These are phyloP conservation scores for Metopolophium dirhodum DNA, from an alignment of 1,140 invertebrate species.

Conservation along the genomic window DNA sequence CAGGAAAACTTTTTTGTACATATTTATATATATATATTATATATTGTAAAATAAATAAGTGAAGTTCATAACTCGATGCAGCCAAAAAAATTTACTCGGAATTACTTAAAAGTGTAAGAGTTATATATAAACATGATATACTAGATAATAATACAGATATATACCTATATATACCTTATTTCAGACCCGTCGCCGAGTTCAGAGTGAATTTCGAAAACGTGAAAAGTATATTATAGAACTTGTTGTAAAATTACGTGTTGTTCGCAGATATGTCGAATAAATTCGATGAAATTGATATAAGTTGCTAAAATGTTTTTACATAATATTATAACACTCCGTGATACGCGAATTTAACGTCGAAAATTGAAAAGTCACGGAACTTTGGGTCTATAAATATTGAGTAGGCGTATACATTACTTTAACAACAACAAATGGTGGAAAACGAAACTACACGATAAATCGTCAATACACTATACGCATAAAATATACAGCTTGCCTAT, in stretches of 20 bases:
- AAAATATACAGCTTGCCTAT: background rate
- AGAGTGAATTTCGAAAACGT: background rate
- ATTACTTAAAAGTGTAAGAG: background rate
- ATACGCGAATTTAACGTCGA: background rate
- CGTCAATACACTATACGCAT: background rate
- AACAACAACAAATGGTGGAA: background rate
- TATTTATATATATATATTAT: too few relatives aligned
- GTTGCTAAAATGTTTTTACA: background rate
- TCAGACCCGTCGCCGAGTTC: background rate
- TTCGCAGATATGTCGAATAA: background rate
- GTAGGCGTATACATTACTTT: background rate
- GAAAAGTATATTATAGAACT: background rate
- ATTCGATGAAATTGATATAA: background rate
- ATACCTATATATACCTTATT: background rate
- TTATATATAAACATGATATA: background rate
- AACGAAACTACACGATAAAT: background rate
- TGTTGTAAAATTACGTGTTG: background rate
- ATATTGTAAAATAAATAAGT: background rate
- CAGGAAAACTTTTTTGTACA: background rate
- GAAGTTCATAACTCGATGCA: background rate
- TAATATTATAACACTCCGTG: background rate
- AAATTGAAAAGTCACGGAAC: background rate
- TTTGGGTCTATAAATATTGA: background rate
- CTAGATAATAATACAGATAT: too few relatives aligned
- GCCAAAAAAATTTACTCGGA: background rate